These are phyloP conservation scores for Valencia hispanica DNA, from an alignment of 2,797 vertebrate genomes.

Conservation along the genomic window DNA sequence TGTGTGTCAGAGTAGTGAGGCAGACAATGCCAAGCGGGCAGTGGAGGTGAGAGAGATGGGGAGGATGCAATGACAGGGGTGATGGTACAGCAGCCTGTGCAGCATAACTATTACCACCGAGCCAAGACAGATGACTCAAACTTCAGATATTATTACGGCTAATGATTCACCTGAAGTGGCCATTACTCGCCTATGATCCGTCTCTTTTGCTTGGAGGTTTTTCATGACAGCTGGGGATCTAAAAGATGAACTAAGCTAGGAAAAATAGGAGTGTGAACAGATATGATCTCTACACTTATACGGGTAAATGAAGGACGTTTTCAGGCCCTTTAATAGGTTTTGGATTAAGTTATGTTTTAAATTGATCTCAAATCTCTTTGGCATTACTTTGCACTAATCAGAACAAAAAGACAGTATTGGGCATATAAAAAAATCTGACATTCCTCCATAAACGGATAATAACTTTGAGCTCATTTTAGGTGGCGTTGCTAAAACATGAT, in stretches of 20 bases:
- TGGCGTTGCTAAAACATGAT: background rate
- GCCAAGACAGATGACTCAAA: conserved; percentile 70
- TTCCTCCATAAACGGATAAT: background rate
- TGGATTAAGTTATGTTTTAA: background rate
- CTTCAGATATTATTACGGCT: conserved; percentile 80
- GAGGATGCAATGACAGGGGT: conserved; percentile 22
- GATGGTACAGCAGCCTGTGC: conserved; percentile 31
- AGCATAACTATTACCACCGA: conserved; percentile 56
- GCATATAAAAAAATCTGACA: background rate
- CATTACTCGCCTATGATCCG: conserved; percentile 66
- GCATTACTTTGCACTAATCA: background rate
- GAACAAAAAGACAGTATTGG: background rate
- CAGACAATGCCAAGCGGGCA: conserved; percentile 1
- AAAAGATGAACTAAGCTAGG: conserved; percentile 27
- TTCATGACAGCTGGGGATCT: conserved; percentile 33
- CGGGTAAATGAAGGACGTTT: background rate
- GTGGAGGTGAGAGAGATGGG: background rate
- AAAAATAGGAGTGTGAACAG: background rate
- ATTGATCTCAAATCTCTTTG: background rate
- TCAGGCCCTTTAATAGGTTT: background rate
- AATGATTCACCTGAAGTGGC: conserved; percentile 82
- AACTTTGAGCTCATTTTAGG: background rate
- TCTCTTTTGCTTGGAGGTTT: conserved; percentile 52
- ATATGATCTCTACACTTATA: background rate
- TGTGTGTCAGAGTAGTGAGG: conserved; percentile 18